These are phyloP conservation scores for Poecilia gillii DNA, from an alignment of 2,797 vertebrate genomes.

Conservation along the genomic window DNA sequence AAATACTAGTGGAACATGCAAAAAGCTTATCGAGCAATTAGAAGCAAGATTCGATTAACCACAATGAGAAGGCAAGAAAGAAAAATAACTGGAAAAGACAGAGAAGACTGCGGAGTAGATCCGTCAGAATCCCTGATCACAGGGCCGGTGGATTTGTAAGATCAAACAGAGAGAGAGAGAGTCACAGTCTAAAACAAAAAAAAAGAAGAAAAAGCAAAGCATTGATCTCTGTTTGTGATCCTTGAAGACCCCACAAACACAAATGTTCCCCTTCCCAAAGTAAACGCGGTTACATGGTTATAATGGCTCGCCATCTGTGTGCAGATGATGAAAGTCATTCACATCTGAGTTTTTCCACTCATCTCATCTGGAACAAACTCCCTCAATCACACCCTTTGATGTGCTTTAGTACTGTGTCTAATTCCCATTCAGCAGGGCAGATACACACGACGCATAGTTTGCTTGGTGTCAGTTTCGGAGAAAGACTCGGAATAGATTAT, in stretches of 20 bases:
- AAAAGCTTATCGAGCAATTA: not conserved
- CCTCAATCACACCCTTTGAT: slow-evolving; percentile 76
- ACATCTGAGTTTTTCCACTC: slow-evolving; percentile 63
- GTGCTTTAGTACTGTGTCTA: slow-evolving; percentile 74
- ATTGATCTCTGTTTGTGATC: slow-evolving; percentile 52
- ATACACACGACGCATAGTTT: slow-evolving; percentile 60
- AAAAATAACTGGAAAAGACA: not conserved
- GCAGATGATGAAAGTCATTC: slow-evolving; percentile 76
- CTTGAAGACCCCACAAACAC: slow-evolving; percentile 55
- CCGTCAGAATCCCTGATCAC: not conserved
- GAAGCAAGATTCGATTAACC: not conserved
- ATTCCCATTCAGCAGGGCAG: slow-evolving; percentile 72
- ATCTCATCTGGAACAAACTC: slow-evolving; percentile 74
- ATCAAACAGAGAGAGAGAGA: not conserved
- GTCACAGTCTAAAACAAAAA: slow-evolving; percentile 22
- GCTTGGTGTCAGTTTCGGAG: slow-evolving; percentile 53
- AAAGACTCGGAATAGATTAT: slow-evolving; percentile 52
- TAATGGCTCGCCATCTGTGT: slow-evolving; percentile 60
- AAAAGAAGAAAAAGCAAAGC: slow-evolving; percentile 20
- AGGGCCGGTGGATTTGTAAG: not conserved
- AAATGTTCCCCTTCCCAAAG: slow-evolving; percentile 62
- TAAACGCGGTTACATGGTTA: slow-evolving; percentile 70
- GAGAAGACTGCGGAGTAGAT: not conserved
- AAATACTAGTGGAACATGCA: not conserved
- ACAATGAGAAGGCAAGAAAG: not conserved